These are phyloP conservation scores for Typhlichthys subterraneus DNA, from an alignment of 2,797 vertebrate genomes.

Conservation along the genomic window DNA sequence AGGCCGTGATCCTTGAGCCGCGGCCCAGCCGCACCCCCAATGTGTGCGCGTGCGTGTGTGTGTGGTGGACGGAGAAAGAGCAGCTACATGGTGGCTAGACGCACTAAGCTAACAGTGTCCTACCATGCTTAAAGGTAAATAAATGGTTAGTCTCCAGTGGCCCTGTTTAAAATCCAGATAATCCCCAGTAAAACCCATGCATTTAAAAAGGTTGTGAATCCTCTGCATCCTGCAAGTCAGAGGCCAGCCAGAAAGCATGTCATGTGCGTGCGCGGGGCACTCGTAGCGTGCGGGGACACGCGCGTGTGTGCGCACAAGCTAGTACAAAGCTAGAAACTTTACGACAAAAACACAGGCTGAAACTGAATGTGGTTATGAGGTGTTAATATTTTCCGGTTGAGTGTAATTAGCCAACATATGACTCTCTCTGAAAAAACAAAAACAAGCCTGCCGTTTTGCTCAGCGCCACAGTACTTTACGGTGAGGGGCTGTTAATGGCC, in stretches of 20 bases:
- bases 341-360: no score
- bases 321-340: conserved; percentile 31
- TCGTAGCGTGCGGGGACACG: neutral
- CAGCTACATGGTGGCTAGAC: conserved; percentile 29
- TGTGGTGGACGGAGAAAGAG: conserved; percentile 24
- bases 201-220: conserved; percentile 34
- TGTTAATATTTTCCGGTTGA: conserved; percentile 21
- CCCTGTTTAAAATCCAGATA: conserved; percentile 49
- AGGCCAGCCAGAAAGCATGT: conserved; percentile 35
- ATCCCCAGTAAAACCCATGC: conserved; percentile 33
- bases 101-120: conserved; percentile 1
- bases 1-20: conserved; percentile 72
- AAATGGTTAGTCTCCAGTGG: conserved; percentile 28
- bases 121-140: conserved; percentile 20
- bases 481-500: conserved; percentile 74
- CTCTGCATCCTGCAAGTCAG: conserved; percentile 19
- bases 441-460: conserved; percentile 63
- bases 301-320: conserved; percentile 28
- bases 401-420: conserved; percentile 16
- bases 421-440: conserved; percentile 51
- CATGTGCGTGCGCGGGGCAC: neutral
- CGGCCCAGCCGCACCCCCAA: conserved; percentile 50
- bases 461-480: conserved; percentile 69
- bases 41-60: conserved; percentile 22
- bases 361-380: conserved; percentile 31